Base-by-base conservation (phyloP, 2,113 vertebrate genomes). In the Vidua macroura region DNA sequence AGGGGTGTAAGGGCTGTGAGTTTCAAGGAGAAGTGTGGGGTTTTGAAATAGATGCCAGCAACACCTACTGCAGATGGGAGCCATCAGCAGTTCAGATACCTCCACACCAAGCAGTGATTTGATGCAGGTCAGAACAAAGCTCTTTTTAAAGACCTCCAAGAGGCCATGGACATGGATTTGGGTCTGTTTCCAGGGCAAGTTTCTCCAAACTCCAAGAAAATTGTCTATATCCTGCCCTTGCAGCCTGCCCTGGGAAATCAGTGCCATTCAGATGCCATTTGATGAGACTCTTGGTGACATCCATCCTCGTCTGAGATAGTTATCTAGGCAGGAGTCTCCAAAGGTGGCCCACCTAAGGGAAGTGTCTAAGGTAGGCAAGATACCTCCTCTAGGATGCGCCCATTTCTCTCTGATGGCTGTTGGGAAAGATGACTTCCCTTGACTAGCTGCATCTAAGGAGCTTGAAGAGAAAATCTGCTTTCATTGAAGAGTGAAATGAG, bases 231-330 rank as follows among this genome's bases (percentile, higher is more conserved):
- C 22, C 8, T 78, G 49, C 33, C 20, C 35, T 78, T 86, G 63
- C 43, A 83, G 10, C 39, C 51, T 91, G 23, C 9, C 17, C 37
- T 1, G 1, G 37, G 14, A 37, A 84, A 10, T 24, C 37, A 60
- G 62, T 56, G 62, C 31, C 25, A 52, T 79, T 30, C 48, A 79
- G 48, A 15, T 82, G 33, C n/a, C 27, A 64, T 86, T 87, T 44
- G 0, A 2, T 64, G 31, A 41, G 19, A 11, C 11, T 67, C 2
- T 0, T 0, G 0, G 11, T 66, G 62, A 31, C 46, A 76, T 83
- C 41, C 19, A 30, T 23, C 39, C 56, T 27, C 44, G 20, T 9
- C 14, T 51, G 69, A 84, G 35, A 43, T 3, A 43, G 27, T 72
- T 76, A 25, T 35, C 35, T 6, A 56, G n/a, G 22, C 44, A 94